phyloP scores from a whole-genome alignment of 2,888 invertebrate species.

The Drosophila leonis region DNA sequence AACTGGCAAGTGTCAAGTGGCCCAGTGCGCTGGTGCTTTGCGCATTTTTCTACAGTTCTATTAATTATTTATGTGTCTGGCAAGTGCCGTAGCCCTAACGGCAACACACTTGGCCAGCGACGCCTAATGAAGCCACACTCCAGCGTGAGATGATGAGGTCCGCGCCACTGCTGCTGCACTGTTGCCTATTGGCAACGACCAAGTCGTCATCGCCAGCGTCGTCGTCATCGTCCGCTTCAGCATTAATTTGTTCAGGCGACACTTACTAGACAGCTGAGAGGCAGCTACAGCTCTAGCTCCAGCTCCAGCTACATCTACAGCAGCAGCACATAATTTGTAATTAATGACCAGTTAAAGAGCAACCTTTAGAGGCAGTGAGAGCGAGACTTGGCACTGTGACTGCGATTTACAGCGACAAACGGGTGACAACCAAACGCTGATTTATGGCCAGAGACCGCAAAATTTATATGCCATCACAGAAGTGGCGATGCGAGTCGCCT shows the following conservation, averaged over 20 bases:
- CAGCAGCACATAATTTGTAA: slow-evolving; percentile 78
- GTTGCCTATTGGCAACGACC: slow-evolving; percentile 24
- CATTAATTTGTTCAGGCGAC: slow-evolving; percentile 78
- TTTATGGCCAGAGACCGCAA: slow-evolving; percentile 79
- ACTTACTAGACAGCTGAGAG: slow-evolving; percentile 66
- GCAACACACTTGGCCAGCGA: slow-evolving; percentile 48
- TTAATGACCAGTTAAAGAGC: slow-evolving; percentile 78
- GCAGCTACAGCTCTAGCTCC: slow-evolving; percentile 26
- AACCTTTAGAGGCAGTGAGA: slow-evolving; percentile 52
- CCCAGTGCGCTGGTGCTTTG: slow-evolving; percentile 28
- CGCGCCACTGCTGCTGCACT: slow-evolving; percentile 6
- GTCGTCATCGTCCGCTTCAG: slow-evolving; percentile 38
- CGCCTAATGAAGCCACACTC: slow-evolving; percentile 75
- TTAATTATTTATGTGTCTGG: slow-evolving; percentile 76
- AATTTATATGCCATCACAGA: slow-evolving; percentile 81
- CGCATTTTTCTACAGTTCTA: slow-evolving; percentile 64
- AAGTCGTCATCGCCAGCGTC: slow-evolving; percentile 28
- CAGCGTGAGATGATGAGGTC: slow-evolving; percentile 31
- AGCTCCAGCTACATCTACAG: slow-evolving; percentile 14
- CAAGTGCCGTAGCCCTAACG: slow-evolving; percentile 33
- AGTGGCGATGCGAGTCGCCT: slow-evolving; percentile 63
- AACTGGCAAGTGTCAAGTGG: slow-evolving; percentile 46
- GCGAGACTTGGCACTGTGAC: slow-evolving; percentile 33
- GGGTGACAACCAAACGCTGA: slow-evolving; percentile 83
- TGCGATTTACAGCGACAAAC: slow-evolving; percentile 70